Base-by-base conservation (phyloP, 1,140 invertebrate genomes). In the Papilio helenus region DNA sequence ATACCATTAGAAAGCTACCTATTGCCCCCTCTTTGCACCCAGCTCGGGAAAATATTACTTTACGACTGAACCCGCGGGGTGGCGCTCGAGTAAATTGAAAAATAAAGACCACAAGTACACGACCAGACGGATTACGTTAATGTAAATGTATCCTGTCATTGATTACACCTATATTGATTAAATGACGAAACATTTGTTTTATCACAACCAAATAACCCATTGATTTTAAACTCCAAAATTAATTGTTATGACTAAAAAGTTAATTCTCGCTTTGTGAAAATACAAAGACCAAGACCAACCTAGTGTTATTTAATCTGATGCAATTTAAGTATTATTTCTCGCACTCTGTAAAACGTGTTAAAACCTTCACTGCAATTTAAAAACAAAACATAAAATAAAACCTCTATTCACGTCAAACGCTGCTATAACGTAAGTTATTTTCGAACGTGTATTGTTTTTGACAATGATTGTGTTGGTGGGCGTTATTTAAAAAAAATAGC, bases 31-130 rank as follows among this genome's bases (percentile, higher is more conserved):
- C n/a, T 18, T 18, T 85, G 85, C 88, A 88, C 92, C 91, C 90
- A 90, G 85, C 88, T 87, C 85, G 88, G 91, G 90, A 92, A 93
- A 93, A 94, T 94, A 93, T 94, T 93, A 93, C 91, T 94, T 94
- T 93, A 94, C 88, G 90, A 90, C 87, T 87, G 90, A 84, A 88
- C 87, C 88, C 88, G 89, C 85, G 90, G 90, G 91, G 89, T 85
- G 83, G 80, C 86, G 86, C 89, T 86, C 86, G 87, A 93, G 90
- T 94, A 94, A 94, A 94, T 94, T 94, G 93, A 88, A 83, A 90
- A 90, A 93, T 94, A 93, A 93, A 92, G 90, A 90, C 88, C 85
- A 85, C 86, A 83, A 86, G 82, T 81, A 68, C 61, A 68, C 61
- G 61, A 68, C 26, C 61, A 68, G 76, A 68, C 55, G 80, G 82